Evolutionary conservation across 1,140 invertebrate genomes (phyloP), one percentile per base, ranked within the genome.

Genomic region (Formica selysi): DNA sequence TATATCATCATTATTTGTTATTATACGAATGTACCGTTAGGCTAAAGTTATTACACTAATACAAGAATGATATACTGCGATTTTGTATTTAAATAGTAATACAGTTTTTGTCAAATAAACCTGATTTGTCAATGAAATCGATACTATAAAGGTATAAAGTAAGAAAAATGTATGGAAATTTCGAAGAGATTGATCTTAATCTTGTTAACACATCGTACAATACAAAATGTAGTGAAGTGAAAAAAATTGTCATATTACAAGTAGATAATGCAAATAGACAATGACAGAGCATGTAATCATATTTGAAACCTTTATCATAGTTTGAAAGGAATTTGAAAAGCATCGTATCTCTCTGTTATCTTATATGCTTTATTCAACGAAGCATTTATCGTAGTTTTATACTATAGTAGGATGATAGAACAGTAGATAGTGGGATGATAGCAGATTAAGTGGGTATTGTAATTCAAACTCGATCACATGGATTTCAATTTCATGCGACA

Each of bases 121-220:
- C 16, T 41, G 22, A 76, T 76, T 61, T 76, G 36, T 3, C 54
- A 76, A 76, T 29, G 38, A 76, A 38, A 54, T 61, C 54, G 8
- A 76, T 76, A 26, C 13, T 76, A 61, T 32, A 38, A 76, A 61
- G 36, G 13, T 74, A 74, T 32, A 76, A 41, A 61, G 32, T 16
- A 3, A 29, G 26, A 29, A 22, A 76, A 61, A 74, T 38, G 3
- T 22, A 19, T 3, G 57, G 13, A 74, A 54, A n/a, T 57, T 57
- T 57, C 54, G 3, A 22, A 22, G n/a, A 26, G 22, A 26, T n/a
- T 38, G 51, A 61, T 76, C 32, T 3, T 26, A 26, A 32, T 48
- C 13, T 16, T 51, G 48, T 51, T 19, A 51, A 4, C 16, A 11
- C 10, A 48, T 16, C 13, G 5, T 13, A 38, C 22, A 13, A 38